These are phyloP conservation scores for Spodoptera frugiperda DNA, from an alignment of 1,140 invertebrate species.

Conservation along the genomic window DNA sequence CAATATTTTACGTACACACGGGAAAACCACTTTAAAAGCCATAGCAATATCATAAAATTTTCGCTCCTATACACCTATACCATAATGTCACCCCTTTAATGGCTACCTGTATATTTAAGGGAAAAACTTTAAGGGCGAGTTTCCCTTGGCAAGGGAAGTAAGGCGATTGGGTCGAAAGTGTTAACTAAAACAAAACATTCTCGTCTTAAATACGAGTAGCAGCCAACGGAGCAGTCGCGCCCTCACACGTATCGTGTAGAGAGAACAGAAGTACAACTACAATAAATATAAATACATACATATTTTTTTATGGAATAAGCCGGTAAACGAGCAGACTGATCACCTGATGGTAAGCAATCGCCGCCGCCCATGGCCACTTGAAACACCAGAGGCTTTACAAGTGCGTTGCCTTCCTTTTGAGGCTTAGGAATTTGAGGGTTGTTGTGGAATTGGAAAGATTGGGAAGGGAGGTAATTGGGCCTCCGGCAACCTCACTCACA, in stretches of 20 bases:
- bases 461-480: too few relatives aligned
- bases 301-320: too few relatives aligned
- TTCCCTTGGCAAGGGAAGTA: neutral
- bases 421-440: too few relatives aligned
- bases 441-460: too few relatives aligned
- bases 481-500: too few relatives aligned
- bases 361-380: too few relatives aligned
- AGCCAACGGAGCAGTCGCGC: neutral
- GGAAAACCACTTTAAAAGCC: neutral
- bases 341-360: too few relatives aligned
- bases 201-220: conserved; percentile 23
- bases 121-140: conserved; percentile 15
- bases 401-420: too few relatives aligned
- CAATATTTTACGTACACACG: too few relatives aligned
- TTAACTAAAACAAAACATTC: conserved; percentile 41
- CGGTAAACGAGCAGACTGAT: too few relatives aligned
- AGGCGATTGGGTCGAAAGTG: conserved; percentile 34
- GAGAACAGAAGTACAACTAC: neutral
- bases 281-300: too few relatives aligned
- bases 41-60: neutral
- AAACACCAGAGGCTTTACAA: too few relatives aligned
- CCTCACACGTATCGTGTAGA: neutral
- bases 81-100: neutral
- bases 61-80: neutral
- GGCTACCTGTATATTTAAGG: neutral